Conservation (phyloP, 2,113 vertebrate species). For the Seriola rivoliana region DNA sequence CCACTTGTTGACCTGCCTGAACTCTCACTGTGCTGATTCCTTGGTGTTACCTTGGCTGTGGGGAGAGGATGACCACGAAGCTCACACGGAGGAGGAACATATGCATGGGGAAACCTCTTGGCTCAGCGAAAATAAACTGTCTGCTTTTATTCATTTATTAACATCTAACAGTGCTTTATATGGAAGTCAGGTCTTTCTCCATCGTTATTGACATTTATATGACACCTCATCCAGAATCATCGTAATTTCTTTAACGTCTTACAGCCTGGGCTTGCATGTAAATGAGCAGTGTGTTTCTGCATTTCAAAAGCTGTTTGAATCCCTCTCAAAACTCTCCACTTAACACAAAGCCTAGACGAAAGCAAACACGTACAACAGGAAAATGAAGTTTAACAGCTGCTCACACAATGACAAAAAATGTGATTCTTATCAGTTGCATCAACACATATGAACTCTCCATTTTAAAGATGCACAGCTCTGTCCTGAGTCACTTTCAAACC, state of each 20-base stretch:
- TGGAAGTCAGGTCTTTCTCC: constrained; percentile 7
- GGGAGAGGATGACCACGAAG: constrained; percentile 66
- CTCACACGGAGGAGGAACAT: constrained; percentile 56
- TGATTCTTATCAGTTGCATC: constrained; percentile 49
- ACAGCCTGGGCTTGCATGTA: not conserved
- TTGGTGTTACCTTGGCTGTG: constrained; percentile 57
- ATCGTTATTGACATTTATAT: constrained; percentile 47
- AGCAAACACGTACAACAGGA: constrained; percentile 19
- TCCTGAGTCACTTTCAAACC: constrained; percentile 27
- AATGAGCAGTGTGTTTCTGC: constrained; percentile 40
- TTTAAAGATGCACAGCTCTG: constrained; percentile 28
- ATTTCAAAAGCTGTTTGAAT: constrained; percentile 30
- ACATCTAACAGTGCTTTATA: constrained; percentile 15
- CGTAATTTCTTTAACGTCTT: constrained; percentile 17
- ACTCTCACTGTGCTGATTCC: constrained; percentile 61
- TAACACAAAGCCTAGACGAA: constrained; percentile 20
- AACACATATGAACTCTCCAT: not conserved
- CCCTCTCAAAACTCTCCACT: constrained; percentile 19
- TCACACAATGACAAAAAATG: constrained; percentile 20
- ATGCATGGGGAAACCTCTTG: constrained; percentile 46
- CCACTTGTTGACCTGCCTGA: constrained; percentile 78
- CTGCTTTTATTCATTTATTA: constrained; percentile 49
- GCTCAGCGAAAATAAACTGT: constrained; percentile 61
- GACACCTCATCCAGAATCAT: not conserved
- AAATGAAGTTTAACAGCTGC: constrained; percentile 43